Base-by-base conservation (phyloP, 2,113 vertebrate species). In the Phalacrocorax carbo region DNA sequence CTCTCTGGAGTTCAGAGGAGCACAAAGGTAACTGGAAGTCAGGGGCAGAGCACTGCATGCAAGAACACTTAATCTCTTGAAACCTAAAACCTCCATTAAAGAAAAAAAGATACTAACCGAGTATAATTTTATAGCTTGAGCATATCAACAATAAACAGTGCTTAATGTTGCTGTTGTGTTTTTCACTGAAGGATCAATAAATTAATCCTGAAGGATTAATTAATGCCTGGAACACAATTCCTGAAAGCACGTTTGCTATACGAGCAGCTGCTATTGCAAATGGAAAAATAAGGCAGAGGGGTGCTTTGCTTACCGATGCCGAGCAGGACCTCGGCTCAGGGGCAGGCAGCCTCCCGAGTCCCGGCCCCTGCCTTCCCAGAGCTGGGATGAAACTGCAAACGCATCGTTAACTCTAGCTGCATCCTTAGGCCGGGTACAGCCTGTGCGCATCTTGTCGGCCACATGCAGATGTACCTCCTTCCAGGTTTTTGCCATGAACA, bases 401-500 rank as follows among this genome's bases (percentile, higher is more conserved):
- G 0, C 51, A 38, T 38, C 38, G 38, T 38, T 38, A 38, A 38
- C 38, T 38, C 38, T 38, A 38, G 19, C 54, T 27, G 68, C n/a
- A 10, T 13, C n/a, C 0, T 27, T 3, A 51, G 34, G 18, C 7
- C 36, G 36, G 80, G 64, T 11, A 36, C 44, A 57, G 26, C 46
- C 70, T 4, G 2, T 0, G 8, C 11, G n/a, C 3, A 3, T 23
- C 62, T 52, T 32, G 40, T 2, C 57, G 57, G 81, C 34, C 2
- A 2, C 46, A 13, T 4, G 10, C 36, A 49, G 27, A 4, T 0
- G 38, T 38, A 38, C 38, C 38, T 38, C 38, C 38, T 38, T 38
- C 38, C 38, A 38, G 38, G 38, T 38, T 38, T 38, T 38, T 38
- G 38, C 38, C 38, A 38, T 5, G 38, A 38, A 38, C 38, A 38